Evolutionary conservation across 2,113 vertebrate genomes (phyloP), one percentile per base, ranked within the genome.

Genomic region (Chlorodrepanis virens): DNA sequence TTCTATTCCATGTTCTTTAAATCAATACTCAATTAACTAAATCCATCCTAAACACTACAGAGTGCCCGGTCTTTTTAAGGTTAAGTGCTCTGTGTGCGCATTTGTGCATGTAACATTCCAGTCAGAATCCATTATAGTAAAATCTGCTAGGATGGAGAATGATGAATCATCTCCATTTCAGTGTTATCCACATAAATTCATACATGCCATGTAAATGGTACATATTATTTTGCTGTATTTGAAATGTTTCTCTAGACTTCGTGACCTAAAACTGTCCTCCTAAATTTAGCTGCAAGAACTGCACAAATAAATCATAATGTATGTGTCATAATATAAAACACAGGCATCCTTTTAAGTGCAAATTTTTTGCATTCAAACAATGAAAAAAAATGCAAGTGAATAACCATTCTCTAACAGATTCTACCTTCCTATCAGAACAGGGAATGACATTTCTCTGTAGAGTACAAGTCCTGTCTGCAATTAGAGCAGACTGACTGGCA

Each of bases 241-340:
- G 78, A 86, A 94, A 87, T 3, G 6, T 90, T 95, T 96, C 77
- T 83, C 63, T 70, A 93, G 68, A 92, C 85, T 96, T 89, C 79
- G 42, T 78, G 93, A 92, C 94, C 95, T 94, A 91, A 94, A 97
- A 91, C 69, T 96, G 91, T 95, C 95, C 95, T 52, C 52, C 90
- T 94, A 96, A 97, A 95, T 96, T 96, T 97, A 96, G 69, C 86
- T 91, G 39, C n/a, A 95, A 93, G 70, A 88, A 37, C 31, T 59
- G 39, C 65, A 93, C 76, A 79, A 96, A 50, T 94, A 96, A 91
- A 95, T 72, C 11, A 91, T 92, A 91, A 83, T 68, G 21, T 89
- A 61, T n/a, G 37, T 72, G 77, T 87, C 90, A 89, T 40, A 80
- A 65, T 75, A 88, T 35, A 83, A 93, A 89, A 95, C 45, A 87